These are phyloP conservation scores for Hypomecis punctinalis DNA, from an alignment of 2,888 invertebrate genomes.

Conservation along the genomic window DNA sequence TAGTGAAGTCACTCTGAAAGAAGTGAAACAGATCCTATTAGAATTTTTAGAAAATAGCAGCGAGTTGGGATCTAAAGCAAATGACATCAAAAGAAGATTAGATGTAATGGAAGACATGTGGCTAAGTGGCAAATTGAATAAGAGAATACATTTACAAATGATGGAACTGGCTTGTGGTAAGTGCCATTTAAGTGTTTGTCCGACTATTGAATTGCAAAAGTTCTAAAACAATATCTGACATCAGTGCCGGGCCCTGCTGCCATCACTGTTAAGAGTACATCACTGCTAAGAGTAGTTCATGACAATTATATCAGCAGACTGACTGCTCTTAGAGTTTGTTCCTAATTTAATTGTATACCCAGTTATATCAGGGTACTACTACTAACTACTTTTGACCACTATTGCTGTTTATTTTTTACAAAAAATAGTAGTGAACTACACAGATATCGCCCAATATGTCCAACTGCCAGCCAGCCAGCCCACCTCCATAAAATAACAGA, in stretches of 20 bases:
- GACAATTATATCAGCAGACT: too few relatives aligned
- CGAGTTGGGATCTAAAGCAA: conserved; percentile 74
- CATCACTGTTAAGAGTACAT: too few relatives aligned
- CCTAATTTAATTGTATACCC: neutral
- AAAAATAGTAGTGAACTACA: too few relatives aligned
- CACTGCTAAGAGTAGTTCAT: too few relatives aligned
- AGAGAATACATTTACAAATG: conserved; percentile 76
- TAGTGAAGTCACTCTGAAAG: conserved; percentile 61
- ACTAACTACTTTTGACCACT: too few relatives aligned
- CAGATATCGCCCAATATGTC: too few relatives aligned
- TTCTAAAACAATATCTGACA: too few relatives aligned
- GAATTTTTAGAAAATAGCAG: conserved; percentile 65
- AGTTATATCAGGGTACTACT: neutral
- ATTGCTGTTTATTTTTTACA: conserved; percentile 50
- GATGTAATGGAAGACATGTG: conserved; percentile 85
- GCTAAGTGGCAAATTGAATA: conserved; percentile 82
- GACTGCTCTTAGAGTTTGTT: neutral
- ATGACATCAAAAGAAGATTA: conserved; percentile 83
- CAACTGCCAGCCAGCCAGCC: too few relatives aligned
- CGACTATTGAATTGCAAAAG: too few relatives aligned
- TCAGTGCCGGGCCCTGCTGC: too few relatives aligned
- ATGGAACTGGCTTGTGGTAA: conserved; percentile 84
- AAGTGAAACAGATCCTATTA: conserved; percentile 68
- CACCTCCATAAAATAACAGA: too few relatives aligned
- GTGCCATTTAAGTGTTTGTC: conserved; percentile 2